phyloP scores from a whole-genome alignment of 1,140 invertebrate genomes.

The Cydia amplana region DNA sequence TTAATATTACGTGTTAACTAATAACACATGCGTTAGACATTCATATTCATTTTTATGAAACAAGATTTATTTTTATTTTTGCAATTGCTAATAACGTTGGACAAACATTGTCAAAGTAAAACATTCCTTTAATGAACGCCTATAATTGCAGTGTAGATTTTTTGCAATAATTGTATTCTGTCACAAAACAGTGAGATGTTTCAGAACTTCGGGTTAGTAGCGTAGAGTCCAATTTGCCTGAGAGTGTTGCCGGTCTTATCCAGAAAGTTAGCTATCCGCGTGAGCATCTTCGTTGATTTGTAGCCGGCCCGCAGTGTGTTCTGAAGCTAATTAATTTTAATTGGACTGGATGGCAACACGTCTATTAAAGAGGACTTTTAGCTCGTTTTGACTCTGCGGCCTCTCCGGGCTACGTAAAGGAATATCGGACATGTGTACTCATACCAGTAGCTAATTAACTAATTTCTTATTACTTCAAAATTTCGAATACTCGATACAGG shows the following conservation, averaged over 20 bases:
- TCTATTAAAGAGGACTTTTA: conserved; percentile 70
- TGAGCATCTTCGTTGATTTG: conserved; percentile 76
- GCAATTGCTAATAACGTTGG: background rate
- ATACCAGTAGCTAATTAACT: background rate
- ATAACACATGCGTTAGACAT: background rate
- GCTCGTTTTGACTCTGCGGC: conserved; percentile 38
- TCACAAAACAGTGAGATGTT: background rate
- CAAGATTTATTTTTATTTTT: background rate
- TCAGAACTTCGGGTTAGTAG: background rate
- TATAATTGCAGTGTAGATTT: conserved; percentile 16
- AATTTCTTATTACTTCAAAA: too few relatives aligned
- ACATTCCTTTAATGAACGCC: background rate
- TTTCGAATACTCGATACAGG: too few relatives aligned
- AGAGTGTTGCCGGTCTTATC: conserved; percentile 49
- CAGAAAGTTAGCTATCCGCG: conserved; percentile 60
- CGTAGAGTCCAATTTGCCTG: background rate
- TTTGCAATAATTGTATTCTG: background rate
- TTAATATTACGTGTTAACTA: background rate
- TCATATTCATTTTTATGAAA: background rate
- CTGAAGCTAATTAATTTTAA: conserved; percentile 79
- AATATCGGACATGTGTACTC: conserved; percentile 7
- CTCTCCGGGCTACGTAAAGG: background rate
- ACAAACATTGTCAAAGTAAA: background rate
- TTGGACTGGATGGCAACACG: conserved; percentile 71
- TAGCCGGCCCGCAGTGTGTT: conserved; percentile 67